phyloP scores from a whole-genome alignment of 1,140 invertebrate genomes.

The Neodiprion lecontei region DNA sequence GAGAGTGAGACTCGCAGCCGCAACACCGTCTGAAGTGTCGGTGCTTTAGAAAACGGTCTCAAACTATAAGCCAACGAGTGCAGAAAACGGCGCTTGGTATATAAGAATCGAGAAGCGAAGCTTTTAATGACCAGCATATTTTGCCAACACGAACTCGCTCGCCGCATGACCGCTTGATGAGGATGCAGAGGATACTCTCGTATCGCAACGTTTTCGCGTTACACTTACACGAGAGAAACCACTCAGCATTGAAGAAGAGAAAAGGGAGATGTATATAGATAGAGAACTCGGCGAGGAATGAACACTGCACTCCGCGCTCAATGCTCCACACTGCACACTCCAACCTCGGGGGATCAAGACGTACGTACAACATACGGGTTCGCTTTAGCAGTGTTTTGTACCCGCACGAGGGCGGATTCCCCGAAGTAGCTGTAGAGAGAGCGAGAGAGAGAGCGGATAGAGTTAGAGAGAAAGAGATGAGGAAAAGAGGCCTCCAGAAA shows the following conservation, averaged over 20 bases:
- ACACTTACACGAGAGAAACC: too few species aligned
- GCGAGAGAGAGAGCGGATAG: neutral
- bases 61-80: neutral
- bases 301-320: neutral
- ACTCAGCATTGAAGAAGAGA: too few species aligned
- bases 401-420: neutral
- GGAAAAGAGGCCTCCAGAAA: neutral
- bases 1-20: neutral
- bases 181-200: too few species aligned
- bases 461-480: too few species aligned
- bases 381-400: neutral
- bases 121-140: slow-evolving; percentile 7
- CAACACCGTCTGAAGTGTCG: slow-evolving; percentile 4
- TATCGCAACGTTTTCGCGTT: too few species aligned
- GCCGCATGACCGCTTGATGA: too few species aligned
- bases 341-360: neutral
- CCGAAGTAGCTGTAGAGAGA: neutral
- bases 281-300: neutral
- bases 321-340: neutral
- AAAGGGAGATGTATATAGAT: too few species aligned
- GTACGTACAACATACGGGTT: neutral
- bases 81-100: too few species aligned
- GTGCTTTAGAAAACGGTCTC: neutral
- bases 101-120: neutral
- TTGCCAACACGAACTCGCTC: neutral